phyloP scores from a whole-genome alignment of 2,888 invertebrate species.

The Clunio marinus region DNA sequence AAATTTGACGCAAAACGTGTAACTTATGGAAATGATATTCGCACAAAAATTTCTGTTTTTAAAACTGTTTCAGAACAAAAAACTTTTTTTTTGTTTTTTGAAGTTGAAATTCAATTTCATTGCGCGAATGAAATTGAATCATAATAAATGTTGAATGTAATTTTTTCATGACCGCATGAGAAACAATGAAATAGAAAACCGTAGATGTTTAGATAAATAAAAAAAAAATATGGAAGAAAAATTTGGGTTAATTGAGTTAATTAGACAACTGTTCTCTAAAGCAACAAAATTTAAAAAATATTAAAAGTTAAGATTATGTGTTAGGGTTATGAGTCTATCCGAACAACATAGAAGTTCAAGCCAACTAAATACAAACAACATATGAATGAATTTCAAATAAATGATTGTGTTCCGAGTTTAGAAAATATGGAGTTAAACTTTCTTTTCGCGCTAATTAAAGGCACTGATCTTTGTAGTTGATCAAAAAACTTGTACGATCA shows the following conservation, averaged over 20 bases:
- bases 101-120: constrained; percentile 1
- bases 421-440: too few species aligned
- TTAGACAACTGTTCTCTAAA: constrained; percentile 6
- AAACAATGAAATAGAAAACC: not conserved
- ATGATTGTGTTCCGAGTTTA: too few species aligned
- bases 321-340: too few species aligned
- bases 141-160: not conserved
- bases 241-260: constrained; percentile 29
- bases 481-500: too few species aligned
- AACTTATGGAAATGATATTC: not conserved
- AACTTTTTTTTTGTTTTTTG: too few species aligned
- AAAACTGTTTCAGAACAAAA: not conserved
- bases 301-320: too few species aligned
- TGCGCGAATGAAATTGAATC: not conserved
- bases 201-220: not conserved
- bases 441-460: too few species aligned
- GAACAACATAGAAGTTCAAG: too few species aligned
- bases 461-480: too few species aligned
- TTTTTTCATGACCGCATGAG: not conserved
- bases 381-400: too few species aligned
- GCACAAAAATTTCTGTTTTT: constrained; percentile 1
- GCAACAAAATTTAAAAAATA: not conserved
- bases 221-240: not conserved
- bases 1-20: not conserved
- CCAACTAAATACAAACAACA: too few species aligned